Base-by-base conservation (phyloP, 2,888 invertebrate genomes). In the Acleris holmiana region DNA sequence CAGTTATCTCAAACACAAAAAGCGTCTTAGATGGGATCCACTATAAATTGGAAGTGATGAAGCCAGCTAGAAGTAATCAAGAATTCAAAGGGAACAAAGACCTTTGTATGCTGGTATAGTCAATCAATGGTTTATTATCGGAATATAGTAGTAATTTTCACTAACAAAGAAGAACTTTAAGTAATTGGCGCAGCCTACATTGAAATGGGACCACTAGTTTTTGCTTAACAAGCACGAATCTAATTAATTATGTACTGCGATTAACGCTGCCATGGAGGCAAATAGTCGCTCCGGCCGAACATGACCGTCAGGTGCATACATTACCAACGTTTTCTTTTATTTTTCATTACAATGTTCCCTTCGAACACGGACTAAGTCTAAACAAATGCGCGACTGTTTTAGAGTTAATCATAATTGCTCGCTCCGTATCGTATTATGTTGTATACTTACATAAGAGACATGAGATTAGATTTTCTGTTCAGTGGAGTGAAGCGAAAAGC, bases 1-100 rank as follows among this genome's bases (percentile, higher is more conserved):
- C 72, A 78, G 71, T 74, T 75, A 77, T 77, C 78, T 79, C 75
- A 74, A 73, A 73, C 68, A 75, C 73, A 68, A 71, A 74, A 79
- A 78, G 79, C 76, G 78, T 76, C 71, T 73, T 73, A 74, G 55
- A 65, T 60, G 46, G 35, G 35, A 50, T 23, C 49, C 46, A 21
- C 54, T 49, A 21, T 41, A 59, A 18, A 49, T 59, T 19, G 15
- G 7, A 44, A 65, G 65, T 55, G 49, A 50, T 60, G 54, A 54
- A 60, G n/a, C 40, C 59, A 41, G 15, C 19, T 44, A 29, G 40
- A n/a, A 55, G 6, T 46, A 58, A 57, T 53, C 15, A 53, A 58
- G 41, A 47, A 29, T 53, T 53, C 47, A 40, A 55, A 44, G 10
- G 44, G 5, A 55, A 51, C 58, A 55, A 35, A 50, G 40, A 58